phyloP scores from a whole-genome alignment of 2,888 invertebrate species.

The Drosophila robusta region DNA sequence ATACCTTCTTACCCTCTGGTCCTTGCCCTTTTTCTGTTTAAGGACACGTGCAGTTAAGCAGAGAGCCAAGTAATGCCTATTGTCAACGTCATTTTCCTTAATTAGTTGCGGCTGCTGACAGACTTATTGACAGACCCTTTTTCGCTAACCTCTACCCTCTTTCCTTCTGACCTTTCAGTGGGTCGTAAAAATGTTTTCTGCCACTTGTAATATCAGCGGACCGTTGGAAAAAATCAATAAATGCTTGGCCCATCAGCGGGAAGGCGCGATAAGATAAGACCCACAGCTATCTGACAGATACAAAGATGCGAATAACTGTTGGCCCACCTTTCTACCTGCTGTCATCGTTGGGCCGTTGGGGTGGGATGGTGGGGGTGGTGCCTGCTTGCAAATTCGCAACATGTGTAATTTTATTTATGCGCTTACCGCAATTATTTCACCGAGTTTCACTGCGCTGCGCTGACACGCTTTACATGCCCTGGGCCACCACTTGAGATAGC shows the following conservation, averaged over 20 bases:
- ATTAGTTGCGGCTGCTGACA: slow-evolving; percentile 63
- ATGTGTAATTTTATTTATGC: slow-evolving; percentile 62
- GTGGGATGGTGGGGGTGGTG: slow-evolving; percentile 5
- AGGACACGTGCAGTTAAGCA: slow-evolving; percentile 37
- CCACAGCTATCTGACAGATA: slow-evolving; percentile 29
- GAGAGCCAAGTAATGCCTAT: slow-evolving; percentile 35
- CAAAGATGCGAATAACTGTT: slow-evolving; percentile 40
- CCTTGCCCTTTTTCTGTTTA: slow-evolving; percentile 15
- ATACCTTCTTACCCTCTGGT: neutral
- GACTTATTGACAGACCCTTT: slow-evolving; percentile 50
- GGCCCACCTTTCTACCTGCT: slow-evolving; percentile 20
- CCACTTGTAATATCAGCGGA: slow-evolving; percentile 38
- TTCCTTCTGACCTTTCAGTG: neutral
- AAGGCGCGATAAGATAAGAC: slow-evolving; percentile 56
- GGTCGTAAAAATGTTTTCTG: slow-evolving; percentile 48
- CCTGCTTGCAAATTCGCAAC: slow-evolving; percentile 58
- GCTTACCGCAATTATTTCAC: slow-evolving; percentile 76
- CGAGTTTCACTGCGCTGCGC: slow-evolving; percentile 77
- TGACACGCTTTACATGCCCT: slow-evolving; percentile 79
- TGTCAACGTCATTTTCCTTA: slow-evolving; percentile 58
- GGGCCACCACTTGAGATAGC: slow-evolving; percentile 50
- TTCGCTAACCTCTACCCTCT: slow-evolving; percentile 8
- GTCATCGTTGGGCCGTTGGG: slow-evolving; percentile 8
- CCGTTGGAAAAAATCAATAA: slow-evolving; percentile 54
- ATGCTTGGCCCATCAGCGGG: slow-evolving; percentile 23